phyloP scores from a whole-genome alignment of 2,113 vertebrate genomes.

The Lamprotornis superbus region DNA sequence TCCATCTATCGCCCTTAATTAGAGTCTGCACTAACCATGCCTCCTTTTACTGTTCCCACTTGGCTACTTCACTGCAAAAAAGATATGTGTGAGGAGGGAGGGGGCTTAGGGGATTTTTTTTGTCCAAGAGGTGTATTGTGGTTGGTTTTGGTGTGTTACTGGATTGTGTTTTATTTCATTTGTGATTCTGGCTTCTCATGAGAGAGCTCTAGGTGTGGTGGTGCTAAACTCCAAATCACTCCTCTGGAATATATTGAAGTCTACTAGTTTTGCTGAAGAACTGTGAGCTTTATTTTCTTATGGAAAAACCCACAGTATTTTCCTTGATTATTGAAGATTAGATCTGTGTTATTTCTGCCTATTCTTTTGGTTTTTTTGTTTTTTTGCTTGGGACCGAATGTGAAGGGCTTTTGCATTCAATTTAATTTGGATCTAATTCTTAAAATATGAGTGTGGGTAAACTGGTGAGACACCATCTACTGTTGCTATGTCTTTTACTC shows the following conservation, averaged over 20 bases:
- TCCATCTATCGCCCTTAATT: not conserved
- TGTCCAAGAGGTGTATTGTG: not conserved
- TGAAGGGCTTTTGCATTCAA: not conserved
- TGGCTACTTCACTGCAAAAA: not conserved
- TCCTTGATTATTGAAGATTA: not conserved
- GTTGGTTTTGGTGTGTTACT: not conserved
- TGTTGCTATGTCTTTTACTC: not conserved
- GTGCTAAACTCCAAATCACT: not conserved
- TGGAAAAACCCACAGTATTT: not conserved
- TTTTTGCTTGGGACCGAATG: not conserved
- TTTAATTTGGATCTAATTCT: not conserved
- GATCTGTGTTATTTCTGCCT: not conserved
- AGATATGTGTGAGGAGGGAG: not conserved
- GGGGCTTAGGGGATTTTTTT: not conserved
- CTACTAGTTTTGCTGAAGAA: not conserved
- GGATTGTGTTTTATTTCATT: not conserved
- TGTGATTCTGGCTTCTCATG: not conserved
- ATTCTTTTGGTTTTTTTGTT: not conserved
- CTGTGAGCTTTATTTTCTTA: not conserved
- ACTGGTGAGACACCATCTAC: not conserved
- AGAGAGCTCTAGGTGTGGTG: not conserved
- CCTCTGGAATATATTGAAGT: not conserved
- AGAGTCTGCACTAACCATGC: not conserved
- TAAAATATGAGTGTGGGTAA: not conserved
- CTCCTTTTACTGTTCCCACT: not conserved